These are phyloP conservation scores for Temnothorax rugatulus DNA, from an alignment of 2,888 invertebrate genomes.

Conservation along the genomic window DNA sequence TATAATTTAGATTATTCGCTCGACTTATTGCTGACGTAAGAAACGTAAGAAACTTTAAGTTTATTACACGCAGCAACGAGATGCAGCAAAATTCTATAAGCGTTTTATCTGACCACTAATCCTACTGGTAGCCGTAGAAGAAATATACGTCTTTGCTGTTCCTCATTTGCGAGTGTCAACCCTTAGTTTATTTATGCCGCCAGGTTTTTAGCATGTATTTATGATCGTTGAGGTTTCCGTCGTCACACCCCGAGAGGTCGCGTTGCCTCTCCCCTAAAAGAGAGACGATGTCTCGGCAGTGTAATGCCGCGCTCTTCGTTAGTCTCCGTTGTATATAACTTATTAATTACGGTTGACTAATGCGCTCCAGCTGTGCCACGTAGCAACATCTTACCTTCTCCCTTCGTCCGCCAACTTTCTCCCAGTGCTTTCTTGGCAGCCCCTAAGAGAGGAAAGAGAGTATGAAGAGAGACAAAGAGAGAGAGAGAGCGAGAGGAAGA, in stretches of 20 bases:
- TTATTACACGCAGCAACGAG: conserved; percentile 31
- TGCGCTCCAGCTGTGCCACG: conserved; percentile 84
- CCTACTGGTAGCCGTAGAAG: conserved; percentile 19
- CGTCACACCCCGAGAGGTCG: conserved; percentile 65
- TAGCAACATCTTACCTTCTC: conserved; percentile 64
- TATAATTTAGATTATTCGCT: background rate
- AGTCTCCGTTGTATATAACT: conserved; percentile 81
- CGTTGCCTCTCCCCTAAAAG: conserved; percentile 54
- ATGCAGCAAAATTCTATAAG: conserved; percentile 28
- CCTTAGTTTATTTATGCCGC: conserved; percentile 70
- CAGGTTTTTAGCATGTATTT: conserved; percentile 71
- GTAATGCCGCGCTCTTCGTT: conserved; percentile 77
- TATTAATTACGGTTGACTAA: conserved; percentile 86
- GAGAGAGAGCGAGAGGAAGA: conserved; percentile 55
- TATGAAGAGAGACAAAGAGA: conserved; percentile 56
- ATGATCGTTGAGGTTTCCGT: conserved; percentile 70
- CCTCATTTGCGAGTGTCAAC: conserved; percentile 67
- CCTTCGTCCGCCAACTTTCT: conserved; percentile 66
- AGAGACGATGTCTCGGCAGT: conserved; percentile 57
- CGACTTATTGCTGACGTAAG: background rate
- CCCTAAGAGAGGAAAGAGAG: conserved; percentile 62
- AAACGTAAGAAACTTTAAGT: background rate
- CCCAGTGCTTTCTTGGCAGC: conserved; percentile 66
- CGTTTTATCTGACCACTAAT: conserved; percentile 32
- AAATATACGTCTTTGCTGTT: conserved; percentile 56